Conservation (phyloP, 2,113 vertebrate species). For the Nibea coibor region DNA sequence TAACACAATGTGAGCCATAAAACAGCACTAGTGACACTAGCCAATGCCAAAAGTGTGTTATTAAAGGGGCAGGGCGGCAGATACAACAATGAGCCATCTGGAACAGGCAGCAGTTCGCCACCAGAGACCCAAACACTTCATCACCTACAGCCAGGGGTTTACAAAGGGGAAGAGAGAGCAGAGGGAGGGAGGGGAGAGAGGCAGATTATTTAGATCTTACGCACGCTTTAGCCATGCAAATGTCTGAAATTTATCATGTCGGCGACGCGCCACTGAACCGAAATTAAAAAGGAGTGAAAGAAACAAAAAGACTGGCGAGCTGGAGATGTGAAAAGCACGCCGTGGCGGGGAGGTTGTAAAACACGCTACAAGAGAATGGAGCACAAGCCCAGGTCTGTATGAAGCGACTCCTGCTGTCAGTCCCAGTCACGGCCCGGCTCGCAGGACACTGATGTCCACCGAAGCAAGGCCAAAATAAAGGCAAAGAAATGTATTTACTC, state of each 20-base stretch:
- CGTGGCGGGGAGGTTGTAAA: not conserved
- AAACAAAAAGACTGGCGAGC: slow-evolving; percentile 4
- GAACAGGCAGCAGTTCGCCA: slow-evolving; percentile 62
- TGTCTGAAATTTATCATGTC: slow-evolving; percentile 6
- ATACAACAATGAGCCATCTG: slow-evolving; percentile 78
- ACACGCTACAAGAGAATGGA: not conserved
- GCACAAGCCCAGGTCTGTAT: slow-evolving; percentile 40
- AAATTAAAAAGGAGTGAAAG: not conserved
- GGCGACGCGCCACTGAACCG: slow-evolving; percentile 10
- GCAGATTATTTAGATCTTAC: slow-evolving; percentile 39
- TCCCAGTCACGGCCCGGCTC: not conserved
- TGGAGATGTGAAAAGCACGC: not conserved
- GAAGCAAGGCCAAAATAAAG: slow-evolving; percentile 1
- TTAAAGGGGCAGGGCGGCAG: slow-evolving; percentile 69
- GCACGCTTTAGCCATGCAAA: slow-evolving; percentile 20
- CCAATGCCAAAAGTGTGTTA: slow-evolving; percentile 59
- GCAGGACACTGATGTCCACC: not conserved
- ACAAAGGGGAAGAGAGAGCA: slow-evolving; percentile 15
- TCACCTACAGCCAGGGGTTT: slow-evolving; percentile 55
- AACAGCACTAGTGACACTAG: slow-evolving; percentile 55
- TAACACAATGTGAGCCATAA: slow-evolving; percentile 43
- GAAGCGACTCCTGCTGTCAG: slow-evolving; percentile 30
- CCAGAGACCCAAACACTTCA: slow-evolving; percentile 54
- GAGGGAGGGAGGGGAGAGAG: not conserved
- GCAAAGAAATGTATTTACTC: not conserved